A percentile compares a stretch with the other conserved stretches of the same genome.
These are phyloP conservation scores for Scrobipalpa costella DNA, from an alignment of 2,888 invertebrate species.

Conservation along the genomic window DNA sequence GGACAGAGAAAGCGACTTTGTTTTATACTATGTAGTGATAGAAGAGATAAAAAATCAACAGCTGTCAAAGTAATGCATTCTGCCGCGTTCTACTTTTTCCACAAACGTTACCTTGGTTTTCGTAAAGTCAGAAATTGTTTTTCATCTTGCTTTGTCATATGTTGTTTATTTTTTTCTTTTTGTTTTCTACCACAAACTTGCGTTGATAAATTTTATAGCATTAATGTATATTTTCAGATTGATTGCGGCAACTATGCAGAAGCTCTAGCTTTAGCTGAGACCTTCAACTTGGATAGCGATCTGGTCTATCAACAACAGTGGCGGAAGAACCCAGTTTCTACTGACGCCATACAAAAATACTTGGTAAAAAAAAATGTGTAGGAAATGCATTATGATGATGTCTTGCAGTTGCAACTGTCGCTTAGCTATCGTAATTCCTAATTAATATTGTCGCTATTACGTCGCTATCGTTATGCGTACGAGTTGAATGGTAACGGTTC, in stretches of 20 bases:
- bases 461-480: not conserved
- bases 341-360: slow-evolving; percentile 87
- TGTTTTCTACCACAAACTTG: no score
- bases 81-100: no score
- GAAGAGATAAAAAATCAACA: no score
- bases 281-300: slow-evolving; percentile 87
- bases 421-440: not conserved
- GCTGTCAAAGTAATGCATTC: no score
- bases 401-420: no score
- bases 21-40: no score
- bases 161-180: no score
- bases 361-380: slow-evolving; percentile 68
- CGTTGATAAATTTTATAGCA: not conserved
- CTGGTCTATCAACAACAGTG: slow-evolving; percentile 90
- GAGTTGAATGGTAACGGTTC: not conserved
- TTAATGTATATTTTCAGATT: slow-evolving; percentile 64
- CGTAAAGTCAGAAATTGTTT: no score
- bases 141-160: no score
- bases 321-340: slow-evolving; percentile 86
- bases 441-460: not conserved
- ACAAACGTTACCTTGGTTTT: no score
- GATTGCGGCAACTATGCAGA: slow-evolving; percentile 87
- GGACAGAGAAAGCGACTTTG: no score
- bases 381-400: no score
- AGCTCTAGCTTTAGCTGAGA: slow-evolving; percentile 85